These are phyloP conservation scores for Anisognathus igniventris DNA, from an alignment of 2,797 vertebrate species.

Conservation along the genomic window DNA sequence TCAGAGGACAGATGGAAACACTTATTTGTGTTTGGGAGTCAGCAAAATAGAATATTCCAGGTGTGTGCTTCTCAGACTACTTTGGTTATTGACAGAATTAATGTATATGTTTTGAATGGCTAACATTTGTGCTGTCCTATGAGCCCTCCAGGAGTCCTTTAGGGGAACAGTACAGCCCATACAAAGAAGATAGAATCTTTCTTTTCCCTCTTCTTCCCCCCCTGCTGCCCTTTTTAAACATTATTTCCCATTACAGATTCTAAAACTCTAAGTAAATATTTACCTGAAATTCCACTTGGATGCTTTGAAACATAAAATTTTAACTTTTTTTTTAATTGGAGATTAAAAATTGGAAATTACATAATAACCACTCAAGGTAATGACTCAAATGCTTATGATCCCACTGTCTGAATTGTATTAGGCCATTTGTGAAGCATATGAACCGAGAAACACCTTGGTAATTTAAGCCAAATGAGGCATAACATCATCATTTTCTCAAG, in stretches of 20 bases:
- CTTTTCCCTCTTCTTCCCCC: accelerated
- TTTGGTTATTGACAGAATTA: not conserved
- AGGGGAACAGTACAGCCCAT: not conserved
- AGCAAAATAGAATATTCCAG: not conserved
- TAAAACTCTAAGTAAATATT: not conserved
- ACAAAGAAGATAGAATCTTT: not conserved
- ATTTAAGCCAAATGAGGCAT: not conserved
- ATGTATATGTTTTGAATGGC: not conserved
- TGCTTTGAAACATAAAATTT: not conserved
- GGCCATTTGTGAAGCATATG: not conserved
- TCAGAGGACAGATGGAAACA: not conserved
- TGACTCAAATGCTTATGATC: not conserved
- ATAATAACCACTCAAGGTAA: not conserved
- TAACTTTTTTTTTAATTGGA: not conserved
- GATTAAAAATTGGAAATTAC: not conserved
- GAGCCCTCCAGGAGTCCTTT: not conserved
- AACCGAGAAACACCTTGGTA: not conserved
- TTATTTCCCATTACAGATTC: not conserved
- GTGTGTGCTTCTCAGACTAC: not conserved
- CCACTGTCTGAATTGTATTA: not conserved
- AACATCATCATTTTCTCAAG: not conserved
- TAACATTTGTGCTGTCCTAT: not conserved
- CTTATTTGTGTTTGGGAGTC: not conserved
- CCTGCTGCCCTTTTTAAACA: not conserved
- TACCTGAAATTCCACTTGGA: not conserved